Conservation (phyloP, 2,113 vertebrate species). For the Oncorhynchus kisutch region DNA sequence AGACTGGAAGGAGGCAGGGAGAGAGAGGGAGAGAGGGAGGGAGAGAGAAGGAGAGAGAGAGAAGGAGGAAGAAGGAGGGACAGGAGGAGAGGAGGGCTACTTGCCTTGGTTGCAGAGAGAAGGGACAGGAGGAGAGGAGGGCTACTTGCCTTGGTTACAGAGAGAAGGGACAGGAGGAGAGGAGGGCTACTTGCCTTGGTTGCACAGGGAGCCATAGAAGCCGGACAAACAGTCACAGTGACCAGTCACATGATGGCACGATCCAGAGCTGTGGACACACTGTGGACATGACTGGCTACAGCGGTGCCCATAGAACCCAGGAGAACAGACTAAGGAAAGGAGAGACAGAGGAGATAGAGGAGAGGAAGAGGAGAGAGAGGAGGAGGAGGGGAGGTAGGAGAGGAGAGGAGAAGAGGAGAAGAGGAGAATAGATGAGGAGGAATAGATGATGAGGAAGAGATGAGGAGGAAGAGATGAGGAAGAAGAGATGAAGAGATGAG, state of each 20-base stretch:
- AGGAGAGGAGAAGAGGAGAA: not conserved
- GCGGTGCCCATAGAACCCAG: slow-evolving; percentile 90
- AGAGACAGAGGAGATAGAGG: not conserved
- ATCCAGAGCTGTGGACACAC: slow-evolving; percentile 90
- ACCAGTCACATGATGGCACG: slow-evolving; percentile 91
- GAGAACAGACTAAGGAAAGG: slow-evolving; percentile 81
- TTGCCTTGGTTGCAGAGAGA: too few relatives aligned
- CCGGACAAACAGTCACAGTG: slow-evolving; percentile 91
- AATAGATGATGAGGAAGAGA: slow-evolving; percentile 40
- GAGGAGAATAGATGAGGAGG: not conserved
- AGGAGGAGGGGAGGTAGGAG: not conserved
- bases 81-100: too few relatives aligned
- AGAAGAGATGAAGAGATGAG: slow-evolving; percentile 13
- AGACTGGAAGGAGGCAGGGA: not conserved
- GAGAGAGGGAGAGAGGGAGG: too few relatives aligned
- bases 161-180: too few relatives aligned
- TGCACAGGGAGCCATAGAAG: slow-evolving; percentile 90
- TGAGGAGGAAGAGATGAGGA: slow-evolving; percentile 30
- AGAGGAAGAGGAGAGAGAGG: not conserved
- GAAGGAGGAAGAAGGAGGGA: too few relatives aligned
- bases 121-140: too few relatives aligned
- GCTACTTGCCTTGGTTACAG: too few relatives aligned
- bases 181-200: slow-evolving; percentile 80
- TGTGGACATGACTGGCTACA: slow-evolving; percentile 91
- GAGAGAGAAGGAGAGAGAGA: too few relatives aligned